Evolutionary conservation across 2,888 invertebrate species (phyloP), one percentile per base, ranked within the genome.

Genomic region (Acleris laterana): DNA sequence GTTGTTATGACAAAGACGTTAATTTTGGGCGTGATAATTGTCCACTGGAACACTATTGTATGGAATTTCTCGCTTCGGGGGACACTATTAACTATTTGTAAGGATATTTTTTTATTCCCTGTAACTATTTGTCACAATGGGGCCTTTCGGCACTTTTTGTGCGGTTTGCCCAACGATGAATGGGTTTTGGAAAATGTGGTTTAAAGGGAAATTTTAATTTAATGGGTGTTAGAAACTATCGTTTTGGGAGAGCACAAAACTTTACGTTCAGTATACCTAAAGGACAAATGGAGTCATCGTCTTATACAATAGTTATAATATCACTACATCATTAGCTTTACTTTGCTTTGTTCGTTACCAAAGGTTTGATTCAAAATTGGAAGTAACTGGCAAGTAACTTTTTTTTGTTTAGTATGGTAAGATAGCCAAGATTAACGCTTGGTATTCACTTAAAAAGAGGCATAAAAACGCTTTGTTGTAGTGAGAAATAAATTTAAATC

Each of bases 1-100:
- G 65, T 67, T 85, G 75, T 89, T 88, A 69, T 87, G 85, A 90
- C 89, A 90, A 90, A 87, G 85, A 87, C 85, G 74, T 80, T 84
- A 89, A 88, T 86, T 85, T 82, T 77, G 74, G 85, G 89, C 88
- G 90, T 87, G 89, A 89, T 90, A 89, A 90, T 90, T 88, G 87
- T 82, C 79, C 78, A 76, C 74, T 57, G 81, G 79, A 75, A 72
- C 62, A 68, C 82, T 74, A 79, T 91, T 91, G 90, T 91, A 83
- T 85, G 83, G 83, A 84, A 90, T 90, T 88, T 88, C 81, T 78
- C 90, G 90, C 88, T 78, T 85, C 88, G 83, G 72, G 75, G 80
- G 83, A 89, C 89, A 81, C 89, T 87, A 89, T 90, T 88, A 90
- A 83, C 82, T 73, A 80, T 83, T 87, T 83, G 84, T 82, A 88